Evolutionary conservation across 2,113 vertebrate genomes (phyloP).

Genomic region (Todiramphus saurophagus): DNA sequence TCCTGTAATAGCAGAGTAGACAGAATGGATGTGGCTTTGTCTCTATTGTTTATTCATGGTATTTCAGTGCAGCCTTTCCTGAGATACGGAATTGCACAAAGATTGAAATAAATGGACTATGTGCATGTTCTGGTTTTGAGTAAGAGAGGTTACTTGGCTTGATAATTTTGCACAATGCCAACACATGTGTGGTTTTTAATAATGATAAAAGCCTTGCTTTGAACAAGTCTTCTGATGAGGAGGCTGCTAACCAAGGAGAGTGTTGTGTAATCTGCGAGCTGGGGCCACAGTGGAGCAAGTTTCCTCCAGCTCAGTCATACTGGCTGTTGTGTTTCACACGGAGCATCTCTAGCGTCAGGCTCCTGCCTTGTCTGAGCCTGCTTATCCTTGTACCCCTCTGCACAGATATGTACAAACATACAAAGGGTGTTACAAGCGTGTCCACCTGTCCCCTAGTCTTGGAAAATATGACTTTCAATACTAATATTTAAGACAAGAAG

Average conservation of each 20-base stretch:
- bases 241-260: not conserved
- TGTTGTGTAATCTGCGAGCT: fast-evolving
- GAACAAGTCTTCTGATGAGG: not conserved
- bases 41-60: fast-evolving
- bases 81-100: not conserved
- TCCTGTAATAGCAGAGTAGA: not conserved
- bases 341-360: fast-evolving
- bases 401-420: not conserved
- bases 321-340: fast-evolving
- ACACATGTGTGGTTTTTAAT: fast-evolving
- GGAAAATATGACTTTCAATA: not conserved
- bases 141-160: not conserved
- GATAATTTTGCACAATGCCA: not conserved
- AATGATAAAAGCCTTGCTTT: not conserved
- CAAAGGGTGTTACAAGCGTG: not conserved
- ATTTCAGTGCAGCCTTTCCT: not conserved
- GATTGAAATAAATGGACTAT: not conserved
- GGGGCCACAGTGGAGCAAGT: not conserved
- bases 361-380: not conserved
- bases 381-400: not conserved
- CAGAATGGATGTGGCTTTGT: not conserved
- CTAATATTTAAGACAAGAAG: not conserved
- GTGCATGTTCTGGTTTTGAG: not conserved
- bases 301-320: not conserved
- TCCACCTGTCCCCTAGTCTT: not conserved